phyloP scores from a whole-genome alignment of 2,888 invertebrate genomes.

The Nomada flava region DNA sequence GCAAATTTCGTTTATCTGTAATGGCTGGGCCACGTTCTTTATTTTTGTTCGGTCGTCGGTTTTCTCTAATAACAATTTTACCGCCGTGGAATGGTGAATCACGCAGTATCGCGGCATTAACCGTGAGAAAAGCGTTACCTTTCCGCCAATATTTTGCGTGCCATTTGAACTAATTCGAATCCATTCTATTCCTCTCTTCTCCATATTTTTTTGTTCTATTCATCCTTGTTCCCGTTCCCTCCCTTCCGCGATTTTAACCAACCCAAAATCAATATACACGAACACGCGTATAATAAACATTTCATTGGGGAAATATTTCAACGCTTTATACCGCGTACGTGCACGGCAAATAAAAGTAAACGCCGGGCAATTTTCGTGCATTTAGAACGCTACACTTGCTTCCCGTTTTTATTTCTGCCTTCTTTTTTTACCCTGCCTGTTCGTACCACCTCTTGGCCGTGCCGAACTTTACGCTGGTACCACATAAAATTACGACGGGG shows the following conservation, averaged over 20 bases:
- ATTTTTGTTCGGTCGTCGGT: slow-evolving; percentile 2
- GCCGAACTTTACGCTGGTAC: slow-evolving; percentile 16
- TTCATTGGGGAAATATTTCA: slow-evolving; percentile 25
- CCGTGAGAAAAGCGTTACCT: not conserved
- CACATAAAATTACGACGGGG: slow-evolving; percentile 32
- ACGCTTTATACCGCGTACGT: not conserved
- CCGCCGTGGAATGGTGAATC: slow-evolving; percentile 38
- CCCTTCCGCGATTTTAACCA: not conserved
- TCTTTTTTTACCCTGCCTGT: not conserved
- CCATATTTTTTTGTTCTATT: not conserved
- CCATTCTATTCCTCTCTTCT: not conserved
- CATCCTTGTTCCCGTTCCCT: not conserved
- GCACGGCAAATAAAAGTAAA: slow-evolving; percentile 28
- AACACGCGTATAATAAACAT: slow-evolving; percentile 11
- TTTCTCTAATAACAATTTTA: slow-evolving; percentile 49
- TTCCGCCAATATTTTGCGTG: slow-evolving; percentile 10
- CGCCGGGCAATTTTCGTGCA: slow-evolving; percentile 8
- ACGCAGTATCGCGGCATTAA: slow-evolving; percentile 13
- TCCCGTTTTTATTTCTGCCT: slow-evolving; percentile 4
- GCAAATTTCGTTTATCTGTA: slow-evolving; percentile 55
- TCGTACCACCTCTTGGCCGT: not conserved
- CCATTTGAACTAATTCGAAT: slow-evolving; percentile 6
- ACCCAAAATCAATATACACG: slow-evolving; percentile 13
- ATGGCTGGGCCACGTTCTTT: slow-evolving; percentile 41
- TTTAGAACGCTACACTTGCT: slow-evolving; percentile 6